Percentiles rank a stretch among this genome's conserved stretches.
Conservation (phyloP, 2,888 invertebrate genomes). For the Lasioglossum calceatum region DNA sequence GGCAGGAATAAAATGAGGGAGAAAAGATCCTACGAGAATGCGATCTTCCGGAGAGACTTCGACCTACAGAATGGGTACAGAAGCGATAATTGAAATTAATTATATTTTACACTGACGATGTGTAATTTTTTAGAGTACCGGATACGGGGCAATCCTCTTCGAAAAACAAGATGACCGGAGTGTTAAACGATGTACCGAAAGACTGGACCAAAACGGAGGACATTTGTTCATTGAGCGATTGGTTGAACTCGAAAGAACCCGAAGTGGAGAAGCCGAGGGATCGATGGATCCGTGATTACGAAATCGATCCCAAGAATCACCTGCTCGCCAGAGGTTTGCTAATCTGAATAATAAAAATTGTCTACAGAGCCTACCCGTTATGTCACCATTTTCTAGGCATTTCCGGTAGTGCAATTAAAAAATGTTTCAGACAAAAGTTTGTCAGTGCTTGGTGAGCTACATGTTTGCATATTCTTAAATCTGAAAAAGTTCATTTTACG, state of each 20-base stretch:
- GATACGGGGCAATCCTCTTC: not conserved
- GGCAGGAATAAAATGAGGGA: slow-evolving; percentile 48
- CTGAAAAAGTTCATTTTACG: too few relatives aligned
- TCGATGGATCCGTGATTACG: slow-evolving; percentile 41
- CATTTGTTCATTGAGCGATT: slow-evolving; percentile 51
- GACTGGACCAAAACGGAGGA: slow-evolving; percentile 53
- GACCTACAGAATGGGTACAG: slow-evolving; percentile 44
- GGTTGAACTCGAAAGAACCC: slow-evolving; percentile 54
- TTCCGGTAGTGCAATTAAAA: too few relatives aligned
- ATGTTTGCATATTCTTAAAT: too few relatives aligned
- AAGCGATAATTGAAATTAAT: not conserved
- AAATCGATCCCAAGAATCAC: not conserved
- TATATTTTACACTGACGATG: not conserved
- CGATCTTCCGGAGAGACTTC: slow-evolving; percentile 52
- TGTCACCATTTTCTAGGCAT: too few relatives aligned
- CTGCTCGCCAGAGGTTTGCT: slow-evolving; percentile 19
- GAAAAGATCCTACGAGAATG: slow-evolving; percentile 62
- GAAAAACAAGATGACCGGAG: slow-evolving; percentile 21
- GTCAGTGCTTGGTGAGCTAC: too few relatives aligned
- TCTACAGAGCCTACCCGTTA: too few relatives aligned
- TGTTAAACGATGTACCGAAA: slow-evolving; percentile 44
- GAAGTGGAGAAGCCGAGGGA: slow-evolving; percentile 33
- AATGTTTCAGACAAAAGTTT: too few relatives aligned
- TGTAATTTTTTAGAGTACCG: not conserved
- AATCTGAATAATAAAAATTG: not conserved